Base-by-base conservation (phyloP, 2,888 invertebrate species). In the Ochropleura leucogaster region DNA sequence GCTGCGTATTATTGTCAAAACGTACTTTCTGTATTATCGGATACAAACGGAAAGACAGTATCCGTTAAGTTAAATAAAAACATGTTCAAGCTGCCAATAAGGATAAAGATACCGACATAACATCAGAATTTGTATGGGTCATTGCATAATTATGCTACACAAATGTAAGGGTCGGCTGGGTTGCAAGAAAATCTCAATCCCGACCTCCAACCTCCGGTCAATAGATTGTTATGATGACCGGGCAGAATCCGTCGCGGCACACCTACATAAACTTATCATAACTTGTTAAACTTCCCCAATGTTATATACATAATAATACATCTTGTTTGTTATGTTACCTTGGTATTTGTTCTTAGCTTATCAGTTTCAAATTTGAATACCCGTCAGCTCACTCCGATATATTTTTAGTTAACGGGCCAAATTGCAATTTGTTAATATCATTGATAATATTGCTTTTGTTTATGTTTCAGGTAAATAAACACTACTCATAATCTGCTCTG, bases 401-500 rank as follows among this genome's bases (percentile, higher is more conserved):
- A 49, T 46, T 62, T 67, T 16, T 9, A 64, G 72, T 60, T 60
- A 46, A 8, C 40, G 44, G 20, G 16, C 12, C 16, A 9, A 30
- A 42, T 75, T 57, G 14, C 47, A 42, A 67, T 64, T 10, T 53
- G 16, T 73, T 30, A 4, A 67, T 42, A 46, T 16, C n/a, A 59
- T 64, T 55, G 64, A 53, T 67, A 68, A 55, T 10, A 20, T 76
- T 46, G 16, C 55, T 69, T 81, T 76, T 67, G 40, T 59, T 68
- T 79, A 76, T 87, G 84, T 90, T 89, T 77, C 89, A 89, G 88
- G 90, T 90, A 90, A 89, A 77, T 84, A 75, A 51, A 60, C 20
- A 53, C 30, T 9, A 53, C 6, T 18, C 51, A 9, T 42, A 49
- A 16, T 5, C 46, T 67, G 46, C 49, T 65, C 7, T 75, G 60